Base-by-base conservation (phyloP, 2,113 vertebrate genomes). In the Leucosticte australis region DNA sequence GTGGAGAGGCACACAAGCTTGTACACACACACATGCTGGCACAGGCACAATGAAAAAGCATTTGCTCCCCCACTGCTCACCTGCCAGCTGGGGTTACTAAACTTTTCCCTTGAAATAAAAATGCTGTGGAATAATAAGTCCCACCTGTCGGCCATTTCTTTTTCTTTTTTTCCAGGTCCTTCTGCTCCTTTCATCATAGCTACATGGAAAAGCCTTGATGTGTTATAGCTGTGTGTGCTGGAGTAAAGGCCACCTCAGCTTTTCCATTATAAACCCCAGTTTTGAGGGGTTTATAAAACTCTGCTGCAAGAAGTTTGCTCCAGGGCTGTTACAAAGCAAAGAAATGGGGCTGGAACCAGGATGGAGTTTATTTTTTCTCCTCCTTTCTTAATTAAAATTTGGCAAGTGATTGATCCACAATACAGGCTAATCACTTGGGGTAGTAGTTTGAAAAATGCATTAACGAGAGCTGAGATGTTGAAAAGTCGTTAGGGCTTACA, bases 11-110 rank as follows among this genome's bases (percentile, higher is more conserved):
- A 83, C 50, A 62, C 57, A 52, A 87, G 92, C 83, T 70, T 89
- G 95, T 95, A 92, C 74, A 95, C 85, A 97, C 90, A 83, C 92
- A 82, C 85, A 87, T 26, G 70, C 88, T 97, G 96, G 96, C 96
- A 86, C 64, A 83, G 50, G 82, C 93, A 96, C 95, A 97, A 93
- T 88, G 90, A 93, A 92, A 96, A 96, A 87, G 63, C 30, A 0
- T 79, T 95, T 96, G 94, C 93, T 94, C 92, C 87, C 96, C 96
- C 91, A 86, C 89, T 55, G 90, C 94, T 97, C 96, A 97, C 97
- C 97, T 97, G 97, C 97, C 97, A 97, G 97, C 95, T 97, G 96
- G 94, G 94, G 95, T 97, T 97, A 96, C 96, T 96, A 97, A 97
- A 97, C 95, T 96, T 97, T 97, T 97, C 95, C 96, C 95, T 97